Evolutionary conservation across 2,113 vertebrate species (phyloP), one percentile per base, ranked within the genome.

Genomic region (Cephalopterus ornatus): DNA sequence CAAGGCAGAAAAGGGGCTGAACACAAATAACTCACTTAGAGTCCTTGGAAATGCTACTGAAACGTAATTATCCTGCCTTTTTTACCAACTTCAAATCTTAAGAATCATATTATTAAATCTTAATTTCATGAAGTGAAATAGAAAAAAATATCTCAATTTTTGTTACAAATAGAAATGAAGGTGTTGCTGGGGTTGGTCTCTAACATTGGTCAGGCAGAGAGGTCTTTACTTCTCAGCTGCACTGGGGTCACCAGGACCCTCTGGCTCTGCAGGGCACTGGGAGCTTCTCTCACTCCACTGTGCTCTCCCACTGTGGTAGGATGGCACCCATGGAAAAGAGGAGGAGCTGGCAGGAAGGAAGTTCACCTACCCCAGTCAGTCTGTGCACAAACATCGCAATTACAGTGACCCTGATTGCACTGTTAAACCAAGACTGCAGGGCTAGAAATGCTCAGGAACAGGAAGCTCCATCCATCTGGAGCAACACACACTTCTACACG

Each of bases 211-310:
- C 53, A 73, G 72, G 52, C 72, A 55, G 42, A 37, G 49, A n/a
- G n/a, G 21, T 6, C 42, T 67, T 49, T 44, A 67, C 35, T 26
- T 15, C n/a, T 27, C 7, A 3, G 13, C 9, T 50, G 74, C 20
- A 35, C 58, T n/a, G 7, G 3, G 13, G 6, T 26, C n/a, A 33
- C 22, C 73, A 77, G 49, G 32, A 85, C 4, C 6, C 67, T 6
- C 18, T 6, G 4, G 5, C 4, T 39, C 49, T 27, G 8, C 1
- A 53, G 32, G 0, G 14, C 6, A 18, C n/a, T 5, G 3, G 81
- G 33, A n/a, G 6, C 22, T 62, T 35, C 24, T 49, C 52, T 26
- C 58, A 61, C 58, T 61, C 9, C 58, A 37, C 35, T 26, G 23
- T 26, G 58, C 58, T 59, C n/a, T 37, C 35, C 58, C 58, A 61